Evolutionary conservation across 2,113 vertebrate species (phyloP).

Genomic region (Petrocephalus microphthalmus): DNA sequence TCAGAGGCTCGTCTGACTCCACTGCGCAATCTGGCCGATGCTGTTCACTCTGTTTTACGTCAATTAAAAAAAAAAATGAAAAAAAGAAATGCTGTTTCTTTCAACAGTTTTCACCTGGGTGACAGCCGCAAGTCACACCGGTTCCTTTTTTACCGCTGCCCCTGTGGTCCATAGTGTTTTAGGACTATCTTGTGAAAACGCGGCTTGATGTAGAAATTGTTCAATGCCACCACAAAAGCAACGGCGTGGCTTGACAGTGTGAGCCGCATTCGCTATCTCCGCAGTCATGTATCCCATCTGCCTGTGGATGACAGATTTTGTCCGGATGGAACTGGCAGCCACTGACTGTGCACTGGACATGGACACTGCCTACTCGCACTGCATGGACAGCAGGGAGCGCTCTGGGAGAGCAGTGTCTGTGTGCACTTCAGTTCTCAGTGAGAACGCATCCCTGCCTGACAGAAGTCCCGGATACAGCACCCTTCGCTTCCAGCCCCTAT

Average conservation of each 20-base stretch:
- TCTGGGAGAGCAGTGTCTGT: slow-evolving; percentile 20
- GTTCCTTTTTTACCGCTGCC: not conserved
- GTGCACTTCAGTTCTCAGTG: slow-evolving; percentile 59
- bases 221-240: not conserved
- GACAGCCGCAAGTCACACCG: not conserved
- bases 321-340: not conserved
- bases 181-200: not conserved
- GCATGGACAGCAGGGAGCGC: not conserved
- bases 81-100: not conserved
- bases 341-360: not conserved
- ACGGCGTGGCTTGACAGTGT: not conserved
- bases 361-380: slow-evolving; percentile 4
- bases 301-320: not conserved
- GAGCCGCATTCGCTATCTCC: not conserved
- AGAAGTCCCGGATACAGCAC: slow-evolving; percentile 19
- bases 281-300: not conserved
- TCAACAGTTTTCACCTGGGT: not conserved
- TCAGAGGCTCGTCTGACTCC: not conserved
- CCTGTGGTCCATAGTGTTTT: not conserved
- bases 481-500: slow-evolving; percentile 4
- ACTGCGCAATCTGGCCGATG: not conserved
- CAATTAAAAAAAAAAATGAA: not conserved
- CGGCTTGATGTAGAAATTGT: not conserved
- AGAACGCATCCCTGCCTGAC: slow-evolving; percentile 49
- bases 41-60: not conserved